Evolutionary conservation across 2,113 vertebrate genomes (phyloP).

Genomic region (Lepus timidus): DNA sequence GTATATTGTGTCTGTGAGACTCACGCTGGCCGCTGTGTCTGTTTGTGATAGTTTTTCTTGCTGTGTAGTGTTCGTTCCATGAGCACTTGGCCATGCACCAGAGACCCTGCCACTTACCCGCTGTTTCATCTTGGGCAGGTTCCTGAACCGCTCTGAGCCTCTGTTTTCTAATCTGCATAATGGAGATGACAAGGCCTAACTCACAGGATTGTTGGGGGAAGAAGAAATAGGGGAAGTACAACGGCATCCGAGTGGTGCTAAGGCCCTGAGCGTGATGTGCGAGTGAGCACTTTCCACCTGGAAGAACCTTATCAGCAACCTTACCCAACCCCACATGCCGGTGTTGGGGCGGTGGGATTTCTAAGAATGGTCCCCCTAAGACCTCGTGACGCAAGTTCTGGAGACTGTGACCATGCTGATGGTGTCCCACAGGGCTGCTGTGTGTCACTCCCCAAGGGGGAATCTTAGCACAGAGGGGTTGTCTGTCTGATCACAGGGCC

Average conservation of each 20-base stretch:
- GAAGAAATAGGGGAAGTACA: not conserved
- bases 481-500: not conserved
- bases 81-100: not conserved
- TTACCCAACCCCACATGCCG: too few species aligned
- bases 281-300: not conserved
- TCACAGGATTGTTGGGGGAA: not conserved
- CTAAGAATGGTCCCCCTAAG: not conserved
- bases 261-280: not conserved
- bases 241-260: not conserved
- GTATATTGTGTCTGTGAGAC: not conserved
- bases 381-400: not conserved
- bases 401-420: not conserved
- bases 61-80: not conserved
- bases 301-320: not conserved
- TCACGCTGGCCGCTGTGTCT: not conserved
- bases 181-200: not conserved
- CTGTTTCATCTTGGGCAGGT: not conserved
- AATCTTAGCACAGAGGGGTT: not conserved
- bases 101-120: not conserved
- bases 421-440: not conserved
- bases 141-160: not conserved
- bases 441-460: not conserved
- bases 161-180: conserved; percentile 1
- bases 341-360: not conserved
- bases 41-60: not conserved